Percentiles rank a stretch among this genome's conserved stretches.
These are phyloP conservation scores for Dendrophyllia cribrosa DNA, from an alignment of 64 coral and sea anemone species.

Conservation along the genomic window DNA sequence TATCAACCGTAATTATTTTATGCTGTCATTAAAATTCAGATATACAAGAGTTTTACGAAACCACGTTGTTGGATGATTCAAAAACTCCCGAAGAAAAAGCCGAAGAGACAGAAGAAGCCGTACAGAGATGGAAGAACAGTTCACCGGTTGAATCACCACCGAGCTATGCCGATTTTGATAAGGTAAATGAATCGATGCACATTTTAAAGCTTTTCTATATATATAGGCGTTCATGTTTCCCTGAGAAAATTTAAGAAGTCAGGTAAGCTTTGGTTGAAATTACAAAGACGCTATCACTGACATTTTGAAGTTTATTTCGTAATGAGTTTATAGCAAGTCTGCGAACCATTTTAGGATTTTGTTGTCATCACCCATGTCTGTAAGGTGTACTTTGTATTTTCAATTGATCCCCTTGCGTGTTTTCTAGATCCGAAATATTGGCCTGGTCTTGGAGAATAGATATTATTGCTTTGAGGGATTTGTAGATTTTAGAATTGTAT, in stretches of 20 bases:
- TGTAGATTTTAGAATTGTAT: background rate
- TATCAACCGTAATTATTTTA: background rate
- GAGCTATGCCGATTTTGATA: constrained; percentile 9
- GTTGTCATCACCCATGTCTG: constrained; percentile 3
- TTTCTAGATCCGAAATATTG: constrained; percentile 12
- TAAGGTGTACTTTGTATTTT: background rate
- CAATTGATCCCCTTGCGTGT: background rate
- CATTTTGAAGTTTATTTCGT: background rate
- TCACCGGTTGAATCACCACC: constrained; percentile 23
- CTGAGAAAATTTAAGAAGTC: background rate
- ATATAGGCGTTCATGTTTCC: background rate
- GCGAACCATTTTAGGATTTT: background rate
- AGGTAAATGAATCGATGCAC: background rate
- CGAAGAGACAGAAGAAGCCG: constrained; percentile 66
- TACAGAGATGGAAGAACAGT: constrained; percentile 70
- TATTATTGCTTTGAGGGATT: background rate
- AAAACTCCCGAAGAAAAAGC: constrained; percentile 81
- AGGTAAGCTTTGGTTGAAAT: background rate
- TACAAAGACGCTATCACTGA: constrained; percentile 2
- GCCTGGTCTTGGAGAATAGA: background rate
- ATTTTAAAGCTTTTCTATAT: background rate
- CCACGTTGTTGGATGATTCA: constrained; percentile 70
- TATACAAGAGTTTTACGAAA: constrained; percentile 91
- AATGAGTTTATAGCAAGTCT: background rate
- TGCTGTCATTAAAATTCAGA: constrained; percentile 52